These are phyloP conservation scores for Amphipyra berbera DNA, from an alignment of 2,888 invertebrate genomes.

Conservation along the genomic window DNA sequence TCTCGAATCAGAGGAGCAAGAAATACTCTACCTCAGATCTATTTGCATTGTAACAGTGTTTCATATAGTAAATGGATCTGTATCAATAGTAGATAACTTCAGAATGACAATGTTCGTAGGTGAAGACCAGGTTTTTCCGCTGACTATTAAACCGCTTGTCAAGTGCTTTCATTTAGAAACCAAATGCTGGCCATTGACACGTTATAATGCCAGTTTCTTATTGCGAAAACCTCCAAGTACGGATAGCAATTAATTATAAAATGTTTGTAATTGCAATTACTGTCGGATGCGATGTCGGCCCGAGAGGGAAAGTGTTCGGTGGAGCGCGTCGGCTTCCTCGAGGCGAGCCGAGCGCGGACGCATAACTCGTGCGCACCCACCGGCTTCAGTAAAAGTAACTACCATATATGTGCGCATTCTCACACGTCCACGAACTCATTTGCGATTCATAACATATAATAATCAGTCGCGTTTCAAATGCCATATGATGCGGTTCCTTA, in stretches of 20 bases:
- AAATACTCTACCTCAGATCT: constrained; percentile 1
- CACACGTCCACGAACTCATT: constrained; percentile 64
- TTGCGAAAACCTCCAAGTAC: constrained; percentile 66
- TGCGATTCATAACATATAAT: constrained; percentile 61
- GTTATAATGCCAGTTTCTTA: constrained; percentile 56
- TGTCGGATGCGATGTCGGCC: constrained; percentile 73
- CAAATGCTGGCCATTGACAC: constrained; percentile 65
- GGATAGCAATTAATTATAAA: constrained; percentile 68
- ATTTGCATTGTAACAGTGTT: constrained; percentile 2
- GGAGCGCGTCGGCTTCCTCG: constrained; percentile 78
- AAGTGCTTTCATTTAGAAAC: constrained; percentile 79
- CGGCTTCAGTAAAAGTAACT: constrained; percentile 74
- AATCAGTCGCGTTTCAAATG: constrained; percentile 62
- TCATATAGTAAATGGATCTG: constrained; percentile 10
- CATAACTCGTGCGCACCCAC: constrained; percentile 63
- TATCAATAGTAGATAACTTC: not conserved
- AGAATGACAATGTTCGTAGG: constrained; percentile 1
- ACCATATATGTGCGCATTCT: constrained; percentile 64
- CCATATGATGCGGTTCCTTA: constrained; percentile 62
- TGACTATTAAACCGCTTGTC: constrained; percentile 60
- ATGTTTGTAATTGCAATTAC: constrained; percentile 71
- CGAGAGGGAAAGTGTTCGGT: constrained; percentile 85
- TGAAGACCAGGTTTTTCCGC: constrained; percentile 50
- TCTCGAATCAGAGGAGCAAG: constrained; percentile 4
- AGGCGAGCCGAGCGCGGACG: constrained; percentile 57